A percentile compares a stretch with the other conserved stretches of the same genome.
Conservation (phyloP, 2,113 vertebrate genomes). For the Urocitellus parryii region DNA sequence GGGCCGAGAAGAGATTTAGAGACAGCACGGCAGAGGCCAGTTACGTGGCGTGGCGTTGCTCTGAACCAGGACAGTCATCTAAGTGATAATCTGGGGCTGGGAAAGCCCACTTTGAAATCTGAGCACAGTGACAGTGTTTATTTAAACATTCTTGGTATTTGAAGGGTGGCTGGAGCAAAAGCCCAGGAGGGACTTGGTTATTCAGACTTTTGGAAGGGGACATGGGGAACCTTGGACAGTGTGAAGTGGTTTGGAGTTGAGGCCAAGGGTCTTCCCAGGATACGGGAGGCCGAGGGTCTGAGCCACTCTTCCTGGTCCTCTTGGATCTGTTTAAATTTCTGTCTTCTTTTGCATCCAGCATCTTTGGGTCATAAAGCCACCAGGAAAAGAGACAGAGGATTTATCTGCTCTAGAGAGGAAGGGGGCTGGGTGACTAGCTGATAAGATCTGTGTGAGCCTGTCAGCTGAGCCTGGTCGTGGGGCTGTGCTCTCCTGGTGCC, state of each 20-base stretch:
- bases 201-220: conserved; percentile 43
- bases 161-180: conserved; percentile 40
- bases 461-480: not conserved
- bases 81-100: conserved; percentile 80
- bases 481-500: not conserved
- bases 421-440: not conserved
- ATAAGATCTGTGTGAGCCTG: not conserved
- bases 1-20: conserved; percentile 72
- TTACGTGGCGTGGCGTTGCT: conserved; percentile 72
- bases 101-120: conserved; percentile 79
- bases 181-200: not conserved
- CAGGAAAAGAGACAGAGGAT: not conserved
- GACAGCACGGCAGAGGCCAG: conserved; percentile 73
- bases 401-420: not conserved
- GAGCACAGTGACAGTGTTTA: conserved; percentile 73
- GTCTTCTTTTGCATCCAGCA: not conserved
- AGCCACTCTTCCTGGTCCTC: not conserved
- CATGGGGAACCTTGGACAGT: not conserved
- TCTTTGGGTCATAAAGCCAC: not conserved
- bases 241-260: not conserved
- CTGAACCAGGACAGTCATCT: conserved; percentile 70
- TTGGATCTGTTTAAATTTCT: not conserved
- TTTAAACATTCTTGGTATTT: conserved; percentile 73
- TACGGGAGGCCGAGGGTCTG: not conserved
- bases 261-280: not conserved